A percentile compares a stretch with the other conserved stretches of the same genome.
Conservation (phyloP, 2,797 vertebrate species). For the Micromesistius poutassou region DNA sequence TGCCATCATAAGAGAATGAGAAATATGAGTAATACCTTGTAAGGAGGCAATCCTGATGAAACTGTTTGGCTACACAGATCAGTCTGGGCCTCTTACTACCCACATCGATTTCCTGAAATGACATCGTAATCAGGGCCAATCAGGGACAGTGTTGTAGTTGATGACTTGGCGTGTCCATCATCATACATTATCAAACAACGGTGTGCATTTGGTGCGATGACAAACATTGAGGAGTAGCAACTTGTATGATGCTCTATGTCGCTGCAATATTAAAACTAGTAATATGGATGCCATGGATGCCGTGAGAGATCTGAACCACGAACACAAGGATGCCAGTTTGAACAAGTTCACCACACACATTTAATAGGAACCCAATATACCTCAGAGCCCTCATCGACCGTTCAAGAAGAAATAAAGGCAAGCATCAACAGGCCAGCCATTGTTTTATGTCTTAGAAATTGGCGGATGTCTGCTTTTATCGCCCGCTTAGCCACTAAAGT, state of each 20-base stretch:
- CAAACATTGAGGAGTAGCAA: neutral
- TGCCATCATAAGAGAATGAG: neutral
- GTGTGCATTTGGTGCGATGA: neutral
- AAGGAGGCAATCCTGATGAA: too few relatives aligned
- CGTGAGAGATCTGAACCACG: neutral
- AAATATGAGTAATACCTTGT: neutral
- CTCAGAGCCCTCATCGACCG: neutral
- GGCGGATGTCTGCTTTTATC: neutral
- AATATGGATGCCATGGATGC: neutral
- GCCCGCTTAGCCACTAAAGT: neutral
- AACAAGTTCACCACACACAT: neutral
- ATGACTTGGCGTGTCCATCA: too few relatives aligned
- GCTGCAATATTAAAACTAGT: neutral
- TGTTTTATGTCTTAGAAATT: neutral
- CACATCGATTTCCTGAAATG: too few relatives aligned
- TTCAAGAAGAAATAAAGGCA: neutral
- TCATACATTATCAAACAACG: neutral
- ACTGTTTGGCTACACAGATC: too few relatives aligned
- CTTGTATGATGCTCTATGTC: neutral
- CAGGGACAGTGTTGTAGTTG: too few relatives aligned
- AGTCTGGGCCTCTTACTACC: too few relatives aligned
- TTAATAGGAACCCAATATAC: neutral
- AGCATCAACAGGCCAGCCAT: conserved; percentile 1
- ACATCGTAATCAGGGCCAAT: too few relatives aligned
- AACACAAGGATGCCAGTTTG: neutral